Conservation (phyloP, 2,797 vertebrate genomes). For the Lindbergichthys nudifrons region DNA sequence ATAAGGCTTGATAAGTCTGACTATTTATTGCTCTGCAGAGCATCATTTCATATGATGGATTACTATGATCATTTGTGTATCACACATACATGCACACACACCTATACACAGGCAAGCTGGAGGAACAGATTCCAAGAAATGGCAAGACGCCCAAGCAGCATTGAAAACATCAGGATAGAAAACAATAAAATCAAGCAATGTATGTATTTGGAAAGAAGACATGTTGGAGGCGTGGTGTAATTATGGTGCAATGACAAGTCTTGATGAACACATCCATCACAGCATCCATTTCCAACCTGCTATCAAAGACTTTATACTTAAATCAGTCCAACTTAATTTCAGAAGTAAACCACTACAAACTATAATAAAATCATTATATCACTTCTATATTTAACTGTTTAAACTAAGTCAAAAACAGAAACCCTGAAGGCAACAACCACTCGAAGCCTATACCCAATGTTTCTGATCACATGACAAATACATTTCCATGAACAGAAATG, state of each 20-base stretch:
- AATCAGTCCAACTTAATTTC: not conserved
- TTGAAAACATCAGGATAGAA: not conserved
- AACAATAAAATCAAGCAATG: not conserved
- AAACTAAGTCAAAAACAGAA: not conserved
- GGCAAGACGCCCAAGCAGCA: not conserved
- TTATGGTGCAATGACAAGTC: not conserved
- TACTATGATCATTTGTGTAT: slow-evolving; percentile 13
- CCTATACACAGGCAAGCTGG: not conserved
- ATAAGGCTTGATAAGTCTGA: not conserved
- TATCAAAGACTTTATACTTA: not conserved
- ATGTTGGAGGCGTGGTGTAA: not conserved
- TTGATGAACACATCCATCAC: not conserved
- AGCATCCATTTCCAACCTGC: not conserved
- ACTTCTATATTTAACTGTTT: not conserved
- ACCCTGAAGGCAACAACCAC: not conserved
- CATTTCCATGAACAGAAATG: too few relatives aligned
- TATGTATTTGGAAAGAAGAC: not conserved
- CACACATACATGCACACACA: not conserved
- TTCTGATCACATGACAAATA: slow-evolving; percentile 3
- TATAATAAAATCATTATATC: slow-evolving; percentile 13
- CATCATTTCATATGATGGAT: slow-evolving; percentile 19
- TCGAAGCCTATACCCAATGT: not conserved
- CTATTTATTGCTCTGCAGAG: not conserved
- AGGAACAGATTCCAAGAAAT: not conserved
- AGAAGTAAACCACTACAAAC: not conserved